Evolutionary conservation across 2,113 vertebrate species (phyloP), one percentile per base, ranked within the genome.

Genomic region (Podilymbus podiceps): DNA sequence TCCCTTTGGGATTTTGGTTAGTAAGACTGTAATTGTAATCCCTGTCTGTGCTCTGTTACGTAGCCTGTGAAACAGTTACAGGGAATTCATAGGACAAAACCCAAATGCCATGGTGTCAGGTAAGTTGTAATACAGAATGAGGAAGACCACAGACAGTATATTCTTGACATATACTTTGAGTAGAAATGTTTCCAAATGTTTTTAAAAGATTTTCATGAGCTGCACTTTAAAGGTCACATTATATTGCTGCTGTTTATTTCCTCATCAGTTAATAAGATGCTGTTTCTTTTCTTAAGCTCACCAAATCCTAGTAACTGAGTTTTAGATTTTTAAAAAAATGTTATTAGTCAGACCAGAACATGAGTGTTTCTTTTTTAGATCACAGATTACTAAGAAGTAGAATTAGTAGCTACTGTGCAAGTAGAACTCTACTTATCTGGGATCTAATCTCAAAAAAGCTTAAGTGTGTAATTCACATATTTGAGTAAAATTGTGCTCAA

Each of bases 191-290:
- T 50, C 84, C 53, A 49, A 63, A 30, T 47, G 13, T 78, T 81
- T 81, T 88, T 31, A 31, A 63, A 79, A 85, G 33, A 69, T 63
- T 88, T 93, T 58, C 84, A 42, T 1, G 33, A 92, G 83, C 63
- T 89, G 82, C 86, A 96, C 92, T 96, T 94, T 96, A 97, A 98
- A 97, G 96, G 96, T 96, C 95, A 90, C 6, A 21, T 71, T 83
- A 31, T 40, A n/a, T 38, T 31, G 50, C 66, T 85, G 59, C 64
- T 96, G 92, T 92, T 94, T 95, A 79, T 94, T 95, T 92, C 89
- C 83, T 96, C 94, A 83, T 94, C 93, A 90, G 58, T 58, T 89
- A 83, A 97, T 95, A 93, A 95, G 72, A 71, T 40, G 46, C 50
- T 52, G 17, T 49, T 92, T 31, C 13, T 68, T 64, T 15, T 63